Percentiles rank a stretch among this genome's conserved stretches.
phyloP scores from a whole-genome alignment of 2,797 vertebrate genomes.

The Phrynocephalus vlangalii region DNA sequence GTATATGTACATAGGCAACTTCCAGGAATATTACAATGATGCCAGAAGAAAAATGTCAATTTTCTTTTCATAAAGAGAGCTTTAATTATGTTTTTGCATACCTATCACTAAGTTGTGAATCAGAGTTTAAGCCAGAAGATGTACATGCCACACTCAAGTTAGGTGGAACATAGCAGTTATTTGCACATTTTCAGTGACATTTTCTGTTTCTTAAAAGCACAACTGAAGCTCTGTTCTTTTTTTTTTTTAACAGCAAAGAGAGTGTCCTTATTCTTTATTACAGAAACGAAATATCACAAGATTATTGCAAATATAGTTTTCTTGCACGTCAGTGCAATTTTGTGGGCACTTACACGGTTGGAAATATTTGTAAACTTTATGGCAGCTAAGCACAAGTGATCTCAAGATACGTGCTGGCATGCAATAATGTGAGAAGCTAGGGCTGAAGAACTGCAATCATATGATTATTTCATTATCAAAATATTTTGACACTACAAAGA shows the following conservation, averaged over 20 bases:
- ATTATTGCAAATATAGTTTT: constrained; percentile 34
- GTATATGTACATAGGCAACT: constrained; percentile 35
- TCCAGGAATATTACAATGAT: constrained; percentile 47
- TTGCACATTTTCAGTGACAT: constrained; percentile 32
- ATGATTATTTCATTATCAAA: constrained; percentile 44
- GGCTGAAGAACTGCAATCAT: constrained; percentile 49
- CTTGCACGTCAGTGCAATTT: constrained; percentile 34
- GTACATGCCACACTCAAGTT: constrained; percentile 41
- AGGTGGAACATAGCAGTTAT: constrained; percentile 41
- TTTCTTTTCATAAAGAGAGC: constrained; percentile 25
- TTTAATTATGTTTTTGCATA: not conserved
- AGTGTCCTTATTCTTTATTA: constrained; percentile 39
- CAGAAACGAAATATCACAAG: constrained; percentile 49
- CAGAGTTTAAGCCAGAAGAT: constrained; percentile 55
- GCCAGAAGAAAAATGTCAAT: constrained; percentile 54
- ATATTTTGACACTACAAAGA: constrained; percentile 41
- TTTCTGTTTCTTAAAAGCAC: constrained; percentile 49
- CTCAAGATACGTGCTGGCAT: constrained; percentile 44
- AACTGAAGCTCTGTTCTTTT: not conserved
- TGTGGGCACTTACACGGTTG: constrained; percentile 32
- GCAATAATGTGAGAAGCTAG: constrained; percentile 28
- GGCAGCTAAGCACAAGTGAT: constrained; percentile 38
- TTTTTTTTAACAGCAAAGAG: constrained; percentile 25
- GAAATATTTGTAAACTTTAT: constrained; percentile 35
- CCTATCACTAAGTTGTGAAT: constrained; percentile 27